Evolutionary conservation across 1,140 invertebrate genomes (phyloP), one percentile per base, ranked within the genome.

Genomic region (Drosophila ironensis): DNA sequence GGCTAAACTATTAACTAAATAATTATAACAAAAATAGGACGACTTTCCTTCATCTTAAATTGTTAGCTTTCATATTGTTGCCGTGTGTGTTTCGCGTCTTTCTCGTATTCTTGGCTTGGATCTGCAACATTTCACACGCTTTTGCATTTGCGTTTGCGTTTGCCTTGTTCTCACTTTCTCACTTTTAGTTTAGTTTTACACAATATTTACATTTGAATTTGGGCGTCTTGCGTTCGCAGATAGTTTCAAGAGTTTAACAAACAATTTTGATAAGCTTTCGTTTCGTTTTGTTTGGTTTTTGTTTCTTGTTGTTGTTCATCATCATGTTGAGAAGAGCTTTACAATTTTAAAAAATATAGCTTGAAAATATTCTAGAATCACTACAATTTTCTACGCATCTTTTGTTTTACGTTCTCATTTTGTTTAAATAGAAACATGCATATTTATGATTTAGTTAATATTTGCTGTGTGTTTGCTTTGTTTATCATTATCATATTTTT

Each of bases 21-120:
- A 72, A 54, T 71, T 70, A 73, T 70, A 82, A 84, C 78, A 78
- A 69, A 70, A 71, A 68, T 82, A 51, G 78, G 78, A 82, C 78
- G 81, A 73, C 42, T 64, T 78, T 46, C 80, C 41, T 69, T 82
- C 52, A 60, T 69, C 70, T 82, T 86, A 84, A 59, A 59, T 27
- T 53, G 27, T 42, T 66, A 53, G 53, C 52, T 40, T 47, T 56
- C 44, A 20, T 53, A 17, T 56, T 42, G 33, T 44, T 38, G 27
- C 38, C 33, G 5, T 35, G 42, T 28, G 33, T 30, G 41, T 46
- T 57, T 50, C n/a, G 42, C 37, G 24, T 9, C 45, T 17, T 37
- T 46, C 14, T 37, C 33, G 16, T 16, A 16, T 37, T 66, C 24
- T 53, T 48, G 25, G 37, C 28, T 47, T 33, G 60, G 7, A 66